Evolutionary conservation across 2,113 vertebrate species (phyloP).

Genomic region (Urocynchramus pylzowi): DNA sequence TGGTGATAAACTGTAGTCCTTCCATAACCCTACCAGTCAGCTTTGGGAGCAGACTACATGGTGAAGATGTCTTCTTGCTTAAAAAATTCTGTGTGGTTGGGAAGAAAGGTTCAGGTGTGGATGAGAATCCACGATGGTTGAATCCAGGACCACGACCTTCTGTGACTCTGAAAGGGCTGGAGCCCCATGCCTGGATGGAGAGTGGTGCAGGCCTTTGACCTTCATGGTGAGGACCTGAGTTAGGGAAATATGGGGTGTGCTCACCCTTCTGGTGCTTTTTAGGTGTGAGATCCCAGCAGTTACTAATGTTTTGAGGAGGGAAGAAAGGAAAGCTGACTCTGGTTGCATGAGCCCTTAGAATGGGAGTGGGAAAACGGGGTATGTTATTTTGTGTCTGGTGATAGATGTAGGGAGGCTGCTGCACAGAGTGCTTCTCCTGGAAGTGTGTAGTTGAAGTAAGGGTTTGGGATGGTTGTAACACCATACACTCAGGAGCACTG

Average conservation of each 20-base stretch:
- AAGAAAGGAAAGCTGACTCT: neutral
- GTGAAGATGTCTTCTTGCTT: neutral
- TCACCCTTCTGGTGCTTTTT: neutral
- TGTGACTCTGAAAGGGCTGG: neutral
- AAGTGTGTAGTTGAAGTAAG: neutral
- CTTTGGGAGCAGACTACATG: neutral
- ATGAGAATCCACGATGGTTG: rapidly evolving
- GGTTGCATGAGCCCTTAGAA: neutral
- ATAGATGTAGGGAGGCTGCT: neutral
- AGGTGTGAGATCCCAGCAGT: neutral
- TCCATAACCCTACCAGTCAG: neutral
- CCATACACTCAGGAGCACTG: rapidly evolving
- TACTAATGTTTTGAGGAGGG: neutral
- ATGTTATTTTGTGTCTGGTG: neutral
- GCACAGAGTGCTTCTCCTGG: neutral
- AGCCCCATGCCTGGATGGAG: neutral
- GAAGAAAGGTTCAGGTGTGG: neutral
- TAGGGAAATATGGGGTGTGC: neutral
- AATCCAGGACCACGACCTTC: neutral
- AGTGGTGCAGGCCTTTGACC: neutral
- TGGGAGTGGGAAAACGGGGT: neutral
- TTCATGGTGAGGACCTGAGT: neutral
- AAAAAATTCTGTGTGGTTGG: neutral
- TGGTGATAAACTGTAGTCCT: neutral
- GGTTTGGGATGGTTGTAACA: neutral